Conservation (phyloP, 2,797 vertebrate genomes). For the Taenioides sp. region DNA sequence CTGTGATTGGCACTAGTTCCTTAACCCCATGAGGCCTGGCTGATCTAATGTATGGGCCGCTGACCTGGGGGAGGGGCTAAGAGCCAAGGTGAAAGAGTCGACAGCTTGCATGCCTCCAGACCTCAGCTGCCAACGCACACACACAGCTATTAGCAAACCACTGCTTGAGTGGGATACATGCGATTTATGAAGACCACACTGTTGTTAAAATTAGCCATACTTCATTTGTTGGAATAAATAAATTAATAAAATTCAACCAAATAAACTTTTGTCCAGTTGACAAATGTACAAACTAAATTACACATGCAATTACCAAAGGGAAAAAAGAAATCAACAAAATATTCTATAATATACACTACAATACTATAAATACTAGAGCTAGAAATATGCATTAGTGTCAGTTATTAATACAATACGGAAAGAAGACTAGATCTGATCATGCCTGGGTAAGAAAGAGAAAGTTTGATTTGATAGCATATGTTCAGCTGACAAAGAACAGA, state of each 20-base stretch:
- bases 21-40: slow-evolving; percentile 54
- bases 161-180: slow-evolving; percentile 42
- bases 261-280: too few relatives aligned
- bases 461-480: slow-evolving; percentile 53
- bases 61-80: slow-evolving; percentile 67
- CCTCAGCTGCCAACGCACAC: slow-evolving; percentile 63
- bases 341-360: too few relatives aligned
- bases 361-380: background rate
- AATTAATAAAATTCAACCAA: too few relatives aligned
- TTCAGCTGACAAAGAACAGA: slow-evolving; percentile 61
- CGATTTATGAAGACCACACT: slow-evolving; percentile 9
- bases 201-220: background rate
- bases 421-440: background rate
- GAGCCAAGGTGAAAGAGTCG: slow-evolving; percentile 62
- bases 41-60: slow-evolving; percentile 67
- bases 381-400: background rate
- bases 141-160: slow-evolving; percentile 58
- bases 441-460: slow-evolving; percentile 46
- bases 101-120: slow-evolving; percentile 79
- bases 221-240: background rate
- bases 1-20: slow-evolving; percentile 63
- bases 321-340: background rate
- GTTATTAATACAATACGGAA: background rate
- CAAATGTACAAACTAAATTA: background rate
- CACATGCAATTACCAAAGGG: background rate